Conservation (phyloP, 1,140 invertebrate species). For the Steinernema khuongi region DNA sequence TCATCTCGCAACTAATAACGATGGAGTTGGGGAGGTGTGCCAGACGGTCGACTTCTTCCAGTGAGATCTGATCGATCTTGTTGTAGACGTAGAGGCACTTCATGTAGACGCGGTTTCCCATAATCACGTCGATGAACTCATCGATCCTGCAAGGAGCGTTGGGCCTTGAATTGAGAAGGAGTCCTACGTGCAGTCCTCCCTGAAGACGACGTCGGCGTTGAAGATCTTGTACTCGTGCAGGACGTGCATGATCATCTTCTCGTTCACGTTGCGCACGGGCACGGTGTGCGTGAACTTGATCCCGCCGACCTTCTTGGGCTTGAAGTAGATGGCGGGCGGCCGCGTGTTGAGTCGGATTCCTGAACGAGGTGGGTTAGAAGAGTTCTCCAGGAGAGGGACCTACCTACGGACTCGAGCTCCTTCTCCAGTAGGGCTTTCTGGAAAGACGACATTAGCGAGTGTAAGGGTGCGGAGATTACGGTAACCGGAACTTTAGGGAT, state of each 20-base stretch:
- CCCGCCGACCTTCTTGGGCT: slow-evolving; percentile 93
- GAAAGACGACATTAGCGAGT: slow-evolving; percentile 59
- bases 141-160: slow-evolving; percentile 66
- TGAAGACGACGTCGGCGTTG: slow-evolving; percentile 90
- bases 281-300: slow-evolving; percentile 96
- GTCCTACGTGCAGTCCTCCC: slow-evolving; percentile 77
- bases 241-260: slow-evolving; percentile 96
- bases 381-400: too few relatives aligned
- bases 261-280: slow-evolving; percentile 83
- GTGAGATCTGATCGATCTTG: slow-evolving; percentile 99
- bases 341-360: slow-evolving; percentile 89
- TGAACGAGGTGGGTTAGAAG: too few relatives aligned
- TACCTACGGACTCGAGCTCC: slow-evolving; percentile 97
- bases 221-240: slow-evolving; percentile 99
- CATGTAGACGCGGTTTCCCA: slow-evolving; percentile 91
- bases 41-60: slow-evolving; percentile 93
- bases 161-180: background rate
- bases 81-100: slow-evolving; percentile 77
- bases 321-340: slow-evolving; percentile 86
- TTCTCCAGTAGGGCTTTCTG: slow-evolving; percentile 92
- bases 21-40: slow-evolving; percentile 79
- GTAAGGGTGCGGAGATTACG: background rate
- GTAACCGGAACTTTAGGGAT: too few relatives aligned
- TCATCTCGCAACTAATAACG: slow-evolving; percentile 99
- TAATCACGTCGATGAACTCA: slow-evolving; percentile 97